Conservation (phyloP, 2,113 vertebrate genomes). For the Atherinomorus stipes region DNA sequence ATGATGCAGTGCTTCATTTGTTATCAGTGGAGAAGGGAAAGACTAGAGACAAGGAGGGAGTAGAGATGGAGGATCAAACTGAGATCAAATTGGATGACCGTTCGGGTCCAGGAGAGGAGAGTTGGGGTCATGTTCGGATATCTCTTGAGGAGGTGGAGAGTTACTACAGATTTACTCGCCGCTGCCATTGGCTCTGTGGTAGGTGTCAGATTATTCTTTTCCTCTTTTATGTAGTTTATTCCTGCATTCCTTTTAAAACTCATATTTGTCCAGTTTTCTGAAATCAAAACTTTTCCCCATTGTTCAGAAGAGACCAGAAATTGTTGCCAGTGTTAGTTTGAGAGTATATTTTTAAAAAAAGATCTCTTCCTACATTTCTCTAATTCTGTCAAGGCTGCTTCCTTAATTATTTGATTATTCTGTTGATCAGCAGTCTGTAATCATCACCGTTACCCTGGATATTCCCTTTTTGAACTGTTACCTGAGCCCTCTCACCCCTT, state of each 20-base stretch:
- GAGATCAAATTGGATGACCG: slow-evolving; percentile 36
- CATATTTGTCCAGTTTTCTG: background rate
- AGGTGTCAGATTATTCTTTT: slow-evolving; percentile 44
- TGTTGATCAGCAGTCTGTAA: background rate
- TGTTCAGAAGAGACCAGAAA: too few relatives aligned
- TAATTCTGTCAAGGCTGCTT: background rate
- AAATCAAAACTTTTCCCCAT: background rate
- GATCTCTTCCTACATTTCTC: background rate
- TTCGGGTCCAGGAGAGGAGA: slow-evolving; percentile 52
- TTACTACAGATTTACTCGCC: slow-evolving; percentile 74
- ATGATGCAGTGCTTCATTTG: slow-evolving; percentile 14
- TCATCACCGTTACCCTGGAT: background rate
- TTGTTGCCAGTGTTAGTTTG: too few relatives aligned
- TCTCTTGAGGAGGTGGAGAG: slow-evolving; percentile 77
- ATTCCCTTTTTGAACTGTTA: background rate
- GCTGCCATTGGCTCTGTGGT: slow-evolving; percentile 78
- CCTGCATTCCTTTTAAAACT: background rate
- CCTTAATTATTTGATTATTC: background rate
- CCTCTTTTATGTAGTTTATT: background rate
- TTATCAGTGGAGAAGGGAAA: slow-evolving; percentile 10
- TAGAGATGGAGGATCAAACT: slow-evolving; percentile 19
- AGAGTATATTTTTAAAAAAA: too few relatives aligned
- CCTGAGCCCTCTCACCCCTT: slow-evolving; percentile 25
- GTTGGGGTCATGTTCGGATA: slow-evolving; percentile 62
- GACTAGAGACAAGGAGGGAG: slow-evolving; percentile 8